Conservation (phyloP, 2,113 vertebrate genomes). For the Marcusenius ussheri region DNA sequence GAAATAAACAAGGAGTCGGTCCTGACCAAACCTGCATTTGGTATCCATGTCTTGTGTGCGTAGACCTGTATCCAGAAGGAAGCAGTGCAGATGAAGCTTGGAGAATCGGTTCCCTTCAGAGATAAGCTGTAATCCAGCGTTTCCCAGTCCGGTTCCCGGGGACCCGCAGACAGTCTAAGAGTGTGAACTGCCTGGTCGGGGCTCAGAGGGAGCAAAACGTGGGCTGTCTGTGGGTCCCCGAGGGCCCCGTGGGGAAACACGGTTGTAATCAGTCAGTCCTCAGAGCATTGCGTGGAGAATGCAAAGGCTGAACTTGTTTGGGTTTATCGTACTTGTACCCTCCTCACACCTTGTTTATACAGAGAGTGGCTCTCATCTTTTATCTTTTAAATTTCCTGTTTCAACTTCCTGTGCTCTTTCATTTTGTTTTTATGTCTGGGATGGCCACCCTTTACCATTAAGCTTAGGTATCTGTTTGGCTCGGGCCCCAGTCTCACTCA, state of each 20-base stretch:
- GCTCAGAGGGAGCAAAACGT: background rate
- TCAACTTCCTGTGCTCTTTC: background rate
- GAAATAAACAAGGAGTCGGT: constrained; percentile 15
- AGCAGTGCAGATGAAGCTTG: background rate
- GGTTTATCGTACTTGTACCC: background rate
- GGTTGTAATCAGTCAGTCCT: background rate
- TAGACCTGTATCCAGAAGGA: background rate
- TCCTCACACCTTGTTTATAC: background rate
- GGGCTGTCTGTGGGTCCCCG: background rate
- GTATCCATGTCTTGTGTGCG: constrained; percentile 1
- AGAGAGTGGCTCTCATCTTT: background rate
- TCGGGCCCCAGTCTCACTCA: background rate
- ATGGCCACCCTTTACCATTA: background rate
- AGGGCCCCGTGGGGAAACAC: background rate
- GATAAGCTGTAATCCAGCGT: background rate
- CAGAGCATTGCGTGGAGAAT: background rate
- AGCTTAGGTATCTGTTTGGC: background rate
- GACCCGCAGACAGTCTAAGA: background rate
- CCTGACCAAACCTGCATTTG: background rate
- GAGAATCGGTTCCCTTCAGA: background rate
- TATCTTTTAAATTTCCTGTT: background rate
- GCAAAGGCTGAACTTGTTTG: background rate
- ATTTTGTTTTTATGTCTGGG: background rate
- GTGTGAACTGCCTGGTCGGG: background rate
- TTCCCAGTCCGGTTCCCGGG: background rate